Percentiles rank a stretch among this genome's conserved stretches.
Conservation (phyloP, 2,888 invertebrate species). For the Tubulanus polymorphus region DNA sequence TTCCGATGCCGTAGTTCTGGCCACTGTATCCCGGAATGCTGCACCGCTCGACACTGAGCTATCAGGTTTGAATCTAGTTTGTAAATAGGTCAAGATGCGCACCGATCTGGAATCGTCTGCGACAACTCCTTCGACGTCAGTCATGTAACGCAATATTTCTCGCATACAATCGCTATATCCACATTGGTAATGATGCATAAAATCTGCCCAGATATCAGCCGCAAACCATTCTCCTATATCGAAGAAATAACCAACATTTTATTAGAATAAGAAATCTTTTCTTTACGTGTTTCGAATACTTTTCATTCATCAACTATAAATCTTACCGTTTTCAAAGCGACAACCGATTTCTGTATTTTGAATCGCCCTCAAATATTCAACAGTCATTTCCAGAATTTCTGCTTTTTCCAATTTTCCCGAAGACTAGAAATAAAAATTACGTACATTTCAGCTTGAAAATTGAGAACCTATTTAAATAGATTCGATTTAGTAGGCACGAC, state of each 20-base stretch:
- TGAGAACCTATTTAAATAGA: too few relatives aligned
- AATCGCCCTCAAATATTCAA: slow-evolving; percentile 25
- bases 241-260: too few relatives aligned
- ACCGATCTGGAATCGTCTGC: slow-evolving; percentile 19
- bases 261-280: too few relatives aligned
- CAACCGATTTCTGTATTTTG: slow-evolving; percentile 24
- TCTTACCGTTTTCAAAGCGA: slow-evolving; percentile 23
- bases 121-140: slow-evolving; percentile 21
- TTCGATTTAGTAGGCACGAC: too few relatives aligned
- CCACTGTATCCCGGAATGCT: slow-evolving; percentile 10
- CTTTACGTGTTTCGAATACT: too few relatives aligned
- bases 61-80: slow-evolving; percentile 20
- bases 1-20: too few relatives aligned
- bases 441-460: too few relatives aligned
- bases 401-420: slow-evolving; percentile 29
- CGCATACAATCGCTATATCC: slow-evolving; percentile 27
- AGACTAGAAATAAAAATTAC: slow-evolving; percentile 16
- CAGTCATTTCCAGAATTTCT: slow-evolving; percentile 31
- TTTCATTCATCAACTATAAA: too few relatives aligned
- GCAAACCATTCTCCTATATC: slow-evolving; percentile 25
- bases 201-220: slow-evolving; percentile 24
- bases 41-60: slow-evolving; percentile 14
- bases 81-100: slow-evolving; percentile 23
- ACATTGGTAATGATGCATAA: slow-evolving; percentile 25
- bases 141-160: slow-evolving; percentile 25